Percentiles rank a stretch among this genome's conserved stretches.
Evolutionary conservation across 1,140 invertebrate genomes (phyloP).

Genomic region (Acyrthosiphon pisum): DNA sequence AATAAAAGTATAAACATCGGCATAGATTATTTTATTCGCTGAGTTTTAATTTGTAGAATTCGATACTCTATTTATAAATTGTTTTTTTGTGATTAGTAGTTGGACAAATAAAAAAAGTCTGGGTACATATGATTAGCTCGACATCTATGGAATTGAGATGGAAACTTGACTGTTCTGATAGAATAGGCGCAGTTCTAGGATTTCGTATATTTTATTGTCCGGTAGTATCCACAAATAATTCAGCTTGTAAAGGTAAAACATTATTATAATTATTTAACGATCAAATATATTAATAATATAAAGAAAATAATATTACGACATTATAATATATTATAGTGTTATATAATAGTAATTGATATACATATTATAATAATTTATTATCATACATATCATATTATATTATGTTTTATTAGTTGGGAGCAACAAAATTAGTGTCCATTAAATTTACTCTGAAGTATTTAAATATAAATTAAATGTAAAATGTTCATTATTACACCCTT

Average conservation of each 20-base stretch:
- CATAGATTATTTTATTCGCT: background rate
- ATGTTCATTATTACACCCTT: too few species aligned
- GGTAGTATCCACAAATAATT: conserved; percentile 67
- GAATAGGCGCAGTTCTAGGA: conserved; percentile 70
- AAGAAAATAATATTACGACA: too few species aligned
- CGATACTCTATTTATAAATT: background rate
- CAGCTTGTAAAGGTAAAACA: conserved; percentile 64
- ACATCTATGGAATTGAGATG: conserved; percentile 72
- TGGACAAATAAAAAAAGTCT: conserved; percentile 73
- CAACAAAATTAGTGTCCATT: background rate
- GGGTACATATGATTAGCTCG: conserved; percentile 69
- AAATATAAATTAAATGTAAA: too few species aligned
- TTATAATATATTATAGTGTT: background rate
- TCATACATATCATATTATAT: too few species aligned
- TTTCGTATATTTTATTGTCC: conserved; percentile 76
- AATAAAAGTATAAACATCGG: conserved; percentile 64
- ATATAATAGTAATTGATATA: background rate
- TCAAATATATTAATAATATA: background rate
- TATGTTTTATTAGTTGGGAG: background rate
- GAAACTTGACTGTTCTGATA: conserved; percentile 75
- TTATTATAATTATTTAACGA: conserved; percentile 3
- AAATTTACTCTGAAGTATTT: too few species aligned
- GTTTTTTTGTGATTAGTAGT: conserved; percentile 63
- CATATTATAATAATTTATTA: background rate
- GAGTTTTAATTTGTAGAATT: background rate